Percentiles rank a stretch among this genome's conserved stretches.
Evolutionary conservation across 2,888 invertebrate species (phyloP).

Genomic region (Lepidocyrtoides sp.): DNA sequence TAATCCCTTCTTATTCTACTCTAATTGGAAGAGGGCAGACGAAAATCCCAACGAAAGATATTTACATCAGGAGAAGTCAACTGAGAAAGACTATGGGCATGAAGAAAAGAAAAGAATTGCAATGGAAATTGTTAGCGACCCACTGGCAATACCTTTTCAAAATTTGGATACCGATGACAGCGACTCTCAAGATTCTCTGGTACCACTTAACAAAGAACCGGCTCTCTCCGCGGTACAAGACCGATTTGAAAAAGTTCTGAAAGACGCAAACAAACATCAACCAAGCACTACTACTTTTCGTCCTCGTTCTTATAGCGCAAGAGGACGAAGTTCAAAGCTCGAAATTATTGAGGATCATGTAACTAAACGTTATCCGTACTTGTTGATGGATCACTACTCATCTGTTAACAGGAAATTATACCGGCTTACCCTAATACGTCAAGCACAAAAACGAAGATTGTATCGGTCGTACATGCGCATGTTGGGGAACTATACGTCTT

Average conservation of each 20-base stretch:
- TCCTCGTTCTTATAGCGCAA: too few species aligned
- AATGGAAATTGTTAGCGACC: background rate
- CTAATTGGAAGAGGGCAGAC: conserved; percentile 55
- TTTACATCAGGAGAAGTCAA: background rate
- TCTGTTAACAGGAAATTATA: conserved; percentile 22
- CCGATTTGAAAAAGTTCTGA: too few species aligned
- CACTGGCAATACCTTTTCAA: conserved; percentile 25
- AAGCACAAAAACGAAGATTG: background rate
- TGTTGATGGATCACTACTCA: conserved; percentile 15
- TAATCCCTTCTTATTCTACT: conserved; percentile 48
- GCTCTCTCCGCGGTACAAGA: background rate
- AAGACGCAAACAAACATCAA: too few species aligned
- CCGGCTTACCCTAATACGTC: background rate
- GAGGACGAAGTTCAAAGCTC: background rate
- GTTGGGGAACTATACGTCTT: background rate
- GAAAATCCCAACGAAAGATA: conserved; percentile 31
- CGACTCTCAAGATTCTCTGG: conserved; percentile 34
- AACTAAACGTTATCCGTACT: conserved; percentile 23
- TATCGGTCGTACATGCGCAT: background rate
- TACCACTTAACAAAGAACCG: background rate
- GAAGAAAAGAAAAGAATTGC: background rate
- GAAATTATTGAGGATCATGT: conserved; percentile 8
- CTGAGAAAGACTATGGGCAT: background rate
- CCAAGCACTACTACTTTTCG: too few species aligned
- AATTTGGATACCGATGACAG: conserved; percentile 40